Evolutionary conservation across 1,140 invertebrate species (phyloP), one percentile per base, ranked within the genome.

Genomic region (Trichomalopsis sarcophagae): DNA sequence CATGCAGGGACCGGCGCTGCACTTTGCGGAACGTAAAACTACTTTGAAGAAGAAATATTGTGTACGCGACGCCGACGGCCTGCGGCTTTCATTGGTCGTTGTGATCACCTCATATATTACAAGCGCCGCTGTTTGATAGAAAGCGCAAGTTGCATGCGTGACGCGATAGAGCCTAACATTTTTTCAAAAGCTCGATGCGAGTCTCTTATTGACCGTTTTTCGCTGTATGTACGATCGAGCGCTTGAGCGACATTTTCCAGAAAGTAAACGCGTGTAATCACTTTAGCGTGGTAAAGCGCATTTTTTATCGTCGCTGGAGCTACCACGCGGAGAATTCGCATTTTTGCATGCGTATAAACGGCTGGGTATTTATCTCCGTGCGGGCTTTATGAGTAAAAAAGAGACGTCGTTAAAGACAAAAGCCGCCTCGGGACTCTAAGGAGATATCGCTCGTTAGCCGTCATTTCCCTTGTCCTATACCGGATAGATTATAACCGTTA

Each of bases 401-500:
- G 21, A 62, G 73, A n/a, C 62, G 14, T 81, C 36, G 36, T 81
- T 81, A 71, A 47, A 81, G 62, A 66, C 55, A 80, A 69, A 69
- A 71, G 79, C 11, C 36, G 40, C 40, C 30, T 3, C 4, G 62
- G 44, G 17, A 81, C 36, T 11, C 23, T 71, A 36, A n/a, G 68
- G 71, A 81, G 79, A 81, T 81, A 81, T 73, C 40, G 79, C 79
- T 81, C 62, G 68, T 73, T 81, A 81, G 66, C 36, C 40, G 79
- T 71, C 68, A 47, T 81, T 71, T 50, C 47, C 66, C 23, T 44
- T 71, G 36, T 50, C n/a, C 66, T 81, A 73, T 71, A 36, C 68
- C 50, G 79, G 79, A 81, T 81, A 73, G 79, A 81, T 81, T 81
- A 81, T 81, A 81, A 81, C 40, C 68, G 36, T 81, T 81, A 71